Evolutionary conservation across 2,113 vertebrate genomes (phyloP), one percentile per base, ranked within the genome.

Genomic region (Eleginops maclovinus): DNA sequence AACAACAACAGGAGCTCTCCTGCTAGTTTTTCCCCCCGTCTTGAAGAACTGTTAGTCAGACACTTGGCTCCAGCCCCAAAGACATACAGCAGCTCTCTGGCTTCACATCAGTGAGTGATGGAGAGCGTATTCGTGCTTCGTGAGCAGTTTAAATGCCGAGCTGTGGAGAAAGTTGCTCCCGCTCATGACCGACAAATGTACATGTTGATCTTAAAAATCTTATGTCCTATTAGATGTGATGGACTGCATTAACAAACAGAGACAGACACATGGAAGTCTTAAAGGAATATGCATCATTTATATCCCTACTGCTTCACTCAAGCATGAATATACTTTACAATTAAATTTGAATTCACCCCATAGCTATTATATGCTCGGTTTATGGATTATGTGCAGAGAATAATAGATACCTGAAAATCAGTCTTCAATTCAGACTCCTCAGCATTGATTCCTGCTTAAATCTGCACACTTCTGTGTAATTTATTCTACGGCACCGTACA

Each of bases 11-110:
- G 76, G 71, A 80, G 68, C 73, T 74, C 60, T 71, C 43, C 74
- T 63, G 70, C 64, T 83, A 79, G 55, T 22, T 62, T 54, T 63
- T 24, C 4, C 19, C 40, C 9, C 58, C 54, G 21, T 68, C 64
- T 69, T 73, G 43, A 81, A 82, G 85, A 68, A 79, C 87, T 87
- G 85, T 89, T 88, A 91, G 82, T 90, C 89, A 87, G 58, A 75
- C 79, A 72, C 75, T 88, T 89, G 79, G 86, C 88, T 91, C 69
- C 49, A 47, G 44, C 60, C 80, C 83, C 77, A 71, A 54, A 56
- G 36, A 77, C 69, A 59, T 41, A 61, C 63, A 75, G 76, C 75
- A 66, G 77, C 36, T 19, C 79, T 85, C 79, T 66, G 80, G 77
- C 77, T 81, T 80, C 75, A 80, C 79, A 77, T 81, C 86, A n/a